Evolutionary conservation across 2,888 invertebrate genomes (phyloP).

Genomic region (Drosophila paranaensis): DNA sequence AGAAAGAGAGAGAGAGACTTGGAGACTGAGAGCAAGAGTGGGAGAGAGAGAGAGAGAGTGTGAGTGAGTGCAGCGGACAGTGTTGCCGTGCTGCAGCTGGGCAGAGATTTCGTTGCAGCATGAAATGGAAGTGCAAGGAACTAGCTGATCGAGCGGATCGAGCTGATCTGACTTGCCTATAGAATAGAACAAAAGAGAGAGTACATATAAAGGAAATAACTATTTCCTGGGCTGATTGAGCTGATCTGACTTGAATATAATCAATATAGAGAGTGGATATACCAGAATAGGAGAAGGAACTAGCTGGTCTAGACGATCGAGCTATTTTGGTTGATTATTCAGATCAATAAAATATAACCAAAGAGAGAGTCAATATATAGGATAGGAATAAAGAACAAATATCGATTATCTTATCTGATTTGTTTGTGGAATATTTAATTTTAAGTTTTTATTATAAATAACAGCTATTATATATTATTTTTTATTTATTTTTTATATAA

Average conservation of each 20-base stretch:
- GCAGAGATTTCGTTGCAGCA: conserved; percentile 21
- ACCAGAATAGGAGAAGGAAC: neutral
- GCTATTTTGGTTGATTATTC: too few relatives aligned
- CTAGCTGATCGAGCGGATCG: neutral
- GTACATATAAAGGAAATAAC: neutral
- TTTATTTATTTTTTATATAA: too few relatives aligned
- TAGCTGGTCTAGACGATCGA: too few relatives aligned
- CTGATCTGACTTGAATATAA: too few relatives aligned
- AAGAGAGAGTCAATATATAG: neutral
- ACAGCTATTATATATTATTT: too few relatives aligned
- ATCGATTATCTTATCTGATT: too few relatives aligned
- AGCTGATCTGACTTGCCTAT: neutral
- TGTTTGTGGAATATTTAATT: too few relatives aligned
- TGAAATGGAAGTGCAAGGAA: conserved; percentile 31
- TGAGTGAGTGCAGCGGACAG: conserved; percentile 38
- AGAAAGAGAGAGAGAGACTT: conserved; percentile 26
- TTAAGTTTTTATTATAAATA: too few relatives aligned
- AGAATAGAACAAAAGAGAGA: too few relatives aligned
- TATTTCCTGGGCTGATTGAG: too few relatives aligned
- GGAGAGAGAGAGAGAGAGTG: conserved; percentile 9
- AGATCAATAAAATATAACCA: too few relatives aligned
- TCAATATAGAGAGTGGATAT: too few relatives aligned
- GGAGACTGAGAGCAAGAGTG: conserved; percentile 12
- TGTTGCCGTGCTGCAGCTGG: conserved; percentile 69
- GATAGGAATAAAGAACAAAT: neutral